phyloP scores from a whole-genome alignment of 37 sponge, comb jelly and placozoan species.

The Diacarnus erythraeanus region DNA sequence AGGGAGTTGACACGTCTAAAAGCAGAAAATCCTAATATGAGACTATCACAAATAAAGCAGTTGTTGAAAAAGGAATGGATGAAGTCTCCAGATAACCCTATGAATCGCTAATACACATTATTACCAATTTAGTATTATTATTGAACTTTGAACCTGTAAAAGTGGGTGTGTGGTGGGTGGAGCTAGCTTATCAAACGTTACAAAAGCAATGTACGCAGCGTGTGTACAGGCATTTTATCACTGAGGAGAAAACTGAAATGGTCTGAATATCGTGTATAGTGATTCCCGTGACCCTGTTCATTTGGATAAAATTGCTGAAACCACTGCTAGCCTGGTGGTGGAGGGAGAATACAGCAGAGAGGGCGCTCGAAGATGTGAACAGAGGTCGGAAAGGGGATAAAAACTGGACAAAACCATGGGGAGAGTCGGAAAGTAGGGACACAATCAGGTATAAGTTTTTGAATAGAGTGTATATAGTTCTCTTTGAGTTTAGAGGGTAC shows the following conservation, averaged over 20 bases:
- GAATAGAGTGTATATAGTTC: too few species aligned
- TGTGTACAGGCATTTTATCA: too few species aligned
- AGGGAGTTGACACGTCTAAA: slow-evolving; percentile 76
- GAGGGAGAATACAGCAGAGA: background rate
- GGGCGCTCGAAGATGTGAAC: background rate
- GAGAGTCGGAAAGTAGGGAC: too few species aligned
- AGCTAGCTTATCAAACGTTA: too few species aligned
- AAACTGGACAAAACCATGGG: too few species aligned
- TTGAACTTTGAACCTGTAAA: too few species aligned
- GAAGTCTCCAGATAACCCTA: slow-evolving; percentile 96
- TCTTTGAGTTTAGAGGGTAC: background rate
- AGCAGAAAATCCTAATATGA: slow-evolving; percentile 83
- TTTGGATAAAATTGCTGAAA: slow-evolving; percentile 45
- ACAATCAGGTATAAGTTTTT: too few species aligned
- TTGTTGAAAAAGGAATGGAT: slow-evolving; percentile 93
- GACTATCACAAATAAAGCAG: slow-evolving; percentile 92
- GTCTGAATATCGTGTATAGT: slow-evolving; percentile 62
- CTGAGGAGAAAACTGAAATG: slow-evolving; percentile 16
- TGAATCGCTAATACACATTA: slow-evolving; percentile 60
- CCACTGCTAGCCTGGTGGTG: slow-evolving; percentile 10
- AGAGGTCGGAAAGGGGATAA: too few species aligned
- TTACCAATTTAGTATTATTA: too few species aligned
- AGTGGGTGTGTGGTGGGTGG: background rate
- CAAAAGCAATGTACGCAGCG: too few species aligned
- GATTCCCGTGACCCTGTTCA: slow-evolving; percentile 47